Evolutionary conservation across 2,888 invertebrate genomes (phyloP).

Genomic region (Stenichneumon culpator): DNA sequence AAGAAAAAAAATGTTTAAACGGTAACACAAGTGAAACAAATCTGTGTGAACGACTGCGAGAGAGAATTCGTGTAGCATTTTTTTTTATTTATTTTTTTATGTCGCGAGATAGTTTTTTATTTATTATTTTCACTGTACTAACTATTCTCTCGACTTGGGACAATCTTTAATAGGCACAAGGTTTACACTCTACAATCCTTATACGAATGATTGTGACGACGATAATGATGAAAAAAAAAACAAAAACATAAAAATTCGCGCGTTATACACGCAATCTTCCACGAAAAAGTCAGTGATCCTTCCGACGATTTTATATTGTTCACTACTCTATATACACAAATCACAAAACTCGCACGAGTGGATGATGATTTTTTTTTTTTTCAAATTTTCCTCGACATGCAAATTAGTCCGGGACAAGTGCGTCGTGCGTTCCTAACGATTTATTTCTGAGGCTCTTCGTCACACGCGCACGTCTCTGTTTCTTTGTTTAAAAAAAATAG

Average conservation of each 20-base stretch:
- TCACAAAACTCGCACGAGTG: conserved; percentile 10
- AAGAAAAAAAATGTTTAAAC: background rate
- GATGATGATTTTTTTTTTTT: conserved; percentile 4
- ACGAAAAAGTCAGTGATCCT: conserved; percentile 45
- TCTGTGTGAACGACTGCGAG: background rate
- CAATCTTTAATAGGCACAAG: conserved; percentile 62
- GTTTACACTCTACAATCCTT: conserved; percentile 52
- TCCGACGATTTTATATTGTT: conserved; percentile 57
- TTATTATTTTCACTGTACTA: conserved; percentile 6
- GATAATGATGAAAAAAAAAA: conserved; percentile 32
- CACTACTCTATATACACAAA: conserved; percentile 46
- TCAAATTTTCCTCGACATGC: conserved; percentile 1
- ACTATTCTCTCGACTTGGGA: conserved; percentile 53
- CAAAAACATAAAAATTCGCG: conserved; percentile 21
- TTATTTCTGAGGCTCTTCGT: conserved; percentile 3
- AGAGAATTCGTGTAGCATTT: conserved; percentile 4
- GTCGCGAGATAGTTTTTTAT: conserved; percentile 22
- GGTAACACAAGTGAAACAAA: background rate
- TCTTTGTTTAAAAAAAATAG: background rate
- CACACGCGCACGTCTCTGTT: background rate
- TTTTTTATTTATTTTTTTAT: conserved; percentile 34
- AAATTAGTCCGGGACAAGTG: conserved; percentile 16
- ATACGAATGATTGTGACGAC: conserved; percentile 19
- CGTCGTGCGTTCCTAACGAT: conserved; percentile 27
- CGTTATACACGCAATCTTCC: conserved; percentile 60